Evolutionary conservation across 2,113 vertebrate species (phyloP), one percentile per base, ranked within the genome.

Genomic region (Passer domesticus): DNA sequence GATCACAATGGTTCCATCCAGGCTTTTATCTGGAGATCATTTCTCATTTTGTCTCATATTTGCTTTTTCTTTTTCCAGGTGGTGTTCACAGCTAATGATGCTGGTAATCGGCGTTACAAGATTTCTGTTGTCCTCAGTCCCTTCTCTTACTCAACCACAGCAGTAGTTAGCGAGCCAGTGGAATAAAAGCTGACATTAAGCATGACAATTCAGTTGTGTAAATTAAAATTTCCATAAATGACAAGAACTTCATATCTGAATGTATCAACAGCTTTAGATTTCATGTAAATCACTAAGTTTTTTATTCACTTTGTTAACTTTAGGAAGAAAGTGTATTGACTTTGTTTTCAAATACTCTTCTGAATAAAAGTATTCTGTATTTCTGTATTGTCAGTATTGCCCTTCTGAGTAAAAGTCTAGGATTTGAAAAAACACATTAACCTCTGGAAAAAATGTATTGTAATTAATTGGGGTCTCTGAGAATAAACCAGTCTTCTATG

Each of bases 61-160:
- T 64, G 25, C 5, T 87, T 75, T 90, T 80, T 70, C 68, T 82
- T 91, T 90, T 92, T 91, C 10, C 89, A 99, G 99, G 98, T 99
- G 95, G 98, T 98, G 84, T 99, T 99, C 91, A 76, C 98, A 53
- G 99, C 98, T 14, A 98, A 99, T 1, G 97, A 98, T 20, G 97
- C 96, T 4, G 98, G 98, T 25, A 97, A 95, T 44, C 98, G 96
- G 14, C 98, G 98, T 91, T 99, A 99, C 91, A 98, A 97, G 62
- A 95, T 99, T 46, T 98, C 97, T 2, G 92, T 98, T 50, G 92
- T 99, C 66, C 97, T 99, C 63, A 99, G 98, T 64, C 99, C 99
- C 15, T 99, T 91, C 92, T 99, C 99, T 11, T 99, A 98, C 81
- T 98, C 98, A 76, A 98, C 97, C 77, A 98, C 99, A 15, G 99